A percentile compares a stretch with the other conserved stretches of the same genome.
These are phyloP conservation scores for Meghimatium bilineatum DNA, from an alignment of 2,888 invertebrate species.

Conservation along the genomic window DNA sequence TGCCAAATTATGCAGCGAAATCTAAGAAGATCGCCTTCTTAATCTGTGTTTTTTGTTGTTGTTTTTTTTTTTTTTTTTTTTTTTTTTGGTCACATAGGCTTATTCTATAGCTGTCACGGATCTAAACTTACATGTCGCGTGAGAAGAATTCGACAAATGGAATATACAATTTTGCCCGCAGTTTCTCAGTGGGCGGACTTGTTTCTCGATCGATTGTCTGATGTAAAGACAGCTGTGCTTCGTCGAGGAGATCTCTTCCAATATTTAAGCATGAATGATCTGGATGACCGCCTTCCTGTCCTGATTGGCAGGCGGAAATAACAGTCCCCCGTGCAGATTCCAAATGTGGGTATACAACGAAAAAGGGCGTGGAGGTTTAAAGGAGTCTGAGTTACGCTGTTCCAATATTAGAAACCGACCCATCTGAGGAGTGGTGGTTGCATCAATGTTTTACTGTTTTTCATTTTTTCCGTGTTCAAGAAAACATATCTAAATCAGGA, in stretches of 20 bases:
- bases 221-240: constrained; percentile 22
- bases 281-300: constrained; percentile 29
- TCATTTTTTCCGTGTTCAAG: background rate
- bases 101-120: background rate
- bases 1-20: background rate
- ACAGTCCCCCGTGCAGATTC: background rate
- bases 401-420: background rate
- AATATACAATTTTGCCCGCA: background rate
- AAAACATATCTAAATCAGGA: background rate
- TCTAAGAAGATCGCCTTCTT: background rate
- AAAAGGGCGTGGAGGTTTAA: constrained; percentile 18
- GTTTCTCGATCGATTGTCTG: constrained; percentile 23
- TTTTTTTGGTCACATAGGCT: background rate
- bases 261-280: constrained; percentile 43
- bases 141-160: background rate
- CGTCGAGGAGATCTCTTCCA: constrained; percentile 24
- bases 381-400: background rate
- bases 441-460: background rate
- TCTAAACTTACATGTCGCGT: background rate
- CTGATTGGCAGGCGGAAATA: constrained; percentile 30
- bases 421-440: background rate
- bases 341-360: background rate
- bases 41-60: background rate
- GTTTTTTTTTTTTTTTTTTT: no score
- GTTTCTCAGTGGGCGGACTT: constrained; percentile 20